phyloP scores from a whole-genome alignment of 2,113 vertebrate genomes.

The Nanorana parkeri region DNA sequence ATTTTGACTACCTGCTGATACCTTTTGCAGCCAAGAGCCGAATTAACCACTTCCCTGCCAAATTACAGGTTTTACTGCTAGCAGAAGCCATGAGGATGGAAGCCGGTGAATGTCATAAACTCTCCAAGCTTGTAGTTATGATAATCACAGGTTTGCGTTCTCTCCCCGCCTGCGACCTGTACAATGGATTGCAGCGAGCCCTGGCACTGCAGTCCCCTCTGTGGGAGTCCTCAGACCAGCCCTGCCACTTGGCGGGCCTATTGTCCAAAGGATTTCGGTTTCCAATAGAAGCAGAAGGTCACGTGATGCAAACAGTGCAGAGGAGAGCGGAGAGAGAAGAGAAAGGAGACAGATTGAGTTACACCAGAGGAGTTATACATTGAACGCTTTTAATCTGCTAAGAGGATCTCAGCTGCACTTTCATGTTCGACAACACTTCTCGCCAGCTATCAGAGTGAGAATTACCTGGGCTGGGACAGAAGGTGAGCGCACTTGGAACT shows the following conservation, averaged over 20 bases:
- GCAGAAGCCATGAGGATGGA: too few species aligned
- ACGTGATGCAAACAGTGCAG: constrained; percentile 50
- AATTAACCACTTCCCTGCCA: too few species aligned
- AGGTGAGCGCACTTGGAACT: not conserved
- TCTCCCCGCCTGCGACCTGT: too few species aligned
- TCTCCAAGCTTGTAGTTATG: too few species aligned
- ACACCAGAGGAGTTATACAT: not conserved
- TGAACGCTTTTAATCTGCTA: not conserved
- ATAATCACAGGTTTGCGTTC: not conserved
- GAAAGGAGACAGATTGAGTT: constrained; percentile 20
- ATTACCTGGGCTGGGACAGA: not conserved
- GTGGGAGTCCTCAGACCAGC: constrained; percentile 29
- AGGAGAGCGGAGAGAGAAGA: not conserved
- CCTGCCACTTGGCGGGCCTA: constrained; percentile 23
- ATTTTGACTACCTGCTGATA: not conserved
- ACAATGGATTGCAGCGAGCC: not conserved
- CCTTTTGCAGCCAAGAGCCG: not conserved
- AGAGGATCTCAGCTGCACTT: not conserved
- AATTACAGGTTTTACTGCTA: too few species aligned
- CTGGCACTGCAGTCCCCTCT: constrained; percentile 14
- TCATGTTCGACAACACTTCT: not conserved
- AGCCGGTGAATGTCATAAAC: too few species aligned
- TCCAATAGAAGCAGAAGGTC: constrained; percentile 38
- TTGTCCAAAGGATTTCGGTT: constrained; percentile 40
- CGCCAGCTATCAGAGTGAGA: not conserved